Base-by-base conservation (phyloP, 2,888 invertebrate genomes). In the Hyposoter dolosus region DNA sequence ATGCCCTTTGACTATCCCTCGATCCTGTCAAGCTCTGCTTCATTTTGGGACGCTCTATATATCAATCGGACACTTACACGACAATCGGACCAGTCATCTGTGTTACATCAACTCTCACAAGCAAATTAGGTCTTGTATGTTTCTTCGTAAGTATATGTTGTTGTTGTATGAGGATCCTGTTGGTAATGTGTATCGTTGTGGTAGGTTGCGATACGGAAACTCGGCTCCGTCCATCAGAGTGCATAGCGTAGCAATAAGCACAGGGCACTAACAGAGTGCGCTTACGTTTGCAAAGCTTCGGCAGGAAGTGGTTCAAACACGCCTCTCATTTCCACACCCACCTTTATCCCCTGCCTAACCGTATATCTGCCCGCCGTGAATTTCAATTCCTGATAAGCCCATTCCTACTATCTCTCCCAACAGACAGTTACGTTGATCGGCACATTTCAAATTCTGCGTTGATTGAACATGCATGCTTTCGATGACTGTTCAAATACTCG, bases 401-500 rank as follows among this genome's bases (percentile, higher is more conserved):
- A 40, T 40, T 12, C 65, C 28, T 28, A 50, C 69, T 23, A 60
- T 28, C 72, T 40, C 23, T 35, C 56, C 35, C 75, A 79, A 82
- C 71, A 65, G 72, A 71, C 69, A n/a, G 35, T 40, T 65, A 69
- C 82, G 71, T 76, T 71, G 56, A 79, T 82, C 60, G 68, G 71
- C 75, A 47, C 74, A 82, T 85, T 82, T 85, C 79, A 76, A 85
- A 82, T 82, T 85, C 85, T 69, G 79, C 82, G 82, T 85, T 82
- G 85, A 82, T 85, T 82, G 75, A 85, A 79, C 66, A 56, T 43
- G 76, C 66, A 56, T 43, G 76, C 69, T 65, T 74, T 68, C 82
- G 50, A 82, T 82, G 69, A 85, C 82, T 79, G 82, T 82, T 85
- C 82, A 79, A 85, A 82, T 68, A 69, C 65, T 76, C 56, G 82